Percentiles rank a stretch among this genome's conserved stretches.
Evolutionary conservation across 2,113 vertebrate species (phyloP).

Genomic region (Psephotus haematonotus): DNA sequence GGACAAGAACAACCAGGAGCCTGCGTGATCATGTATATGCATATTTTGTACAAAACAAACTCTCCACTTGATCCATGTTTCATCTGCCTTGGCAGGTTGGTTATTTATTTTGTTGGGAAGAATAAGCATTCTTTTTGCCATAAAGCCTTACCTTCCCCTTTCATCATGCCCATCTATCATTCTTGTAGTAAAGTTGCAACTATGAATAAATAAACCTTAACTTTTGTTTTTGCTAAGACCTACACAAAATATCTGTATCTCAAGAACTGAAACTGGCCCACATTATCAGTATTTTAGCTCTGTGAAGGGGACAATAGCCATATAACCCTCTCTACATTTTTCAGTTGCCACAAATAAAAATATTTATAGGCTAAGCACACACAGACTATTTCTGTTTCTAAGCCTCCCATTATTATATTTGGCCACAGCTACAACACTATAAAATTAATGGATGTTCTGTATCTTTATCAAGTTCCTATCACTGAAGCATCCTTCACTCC

Average conservation of each 20-base stretch:
- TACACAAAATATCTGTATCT: not conserved
- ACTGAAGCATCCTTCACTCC: not conserved
- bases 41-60: not conserved
- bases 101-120: not conserved
- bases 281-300: constrained; percentile 43
- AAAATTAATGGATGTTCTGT: constrained; percentile 54
- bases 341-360: constrained; percentile 40
- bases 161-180: not conserved
- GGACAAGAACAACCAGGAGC: not conserved
- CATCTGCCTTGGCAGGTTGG: not conserved
- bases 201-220: not conserved
- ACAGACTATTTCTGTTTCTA: constrained; percentile 3
- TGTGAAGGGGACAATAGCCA: constrained; percentile 2
- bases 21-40: not conserved
- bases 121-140: not conserved
- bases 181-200: not conserved
- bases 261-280: constrained; percentile 54
- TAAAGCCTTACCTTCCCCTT: not conserved
- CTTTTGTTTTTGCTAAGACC: not conserved
- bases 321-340: constrained; percentile 33
- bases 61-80: not conserved
- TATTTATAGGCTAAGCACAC: constrained; percentile 32
- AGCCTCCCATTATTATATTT: constrained; percentile 54
- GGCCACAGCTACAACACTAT: constrained; percentile 8
- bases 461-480: constrained; percentile 50